Evolutionary conservation across 2,888 invertebrate species (phyloP), one percentile per base, ranked within the genome.

Genomic region (Coenonympha arcania): DNA sequence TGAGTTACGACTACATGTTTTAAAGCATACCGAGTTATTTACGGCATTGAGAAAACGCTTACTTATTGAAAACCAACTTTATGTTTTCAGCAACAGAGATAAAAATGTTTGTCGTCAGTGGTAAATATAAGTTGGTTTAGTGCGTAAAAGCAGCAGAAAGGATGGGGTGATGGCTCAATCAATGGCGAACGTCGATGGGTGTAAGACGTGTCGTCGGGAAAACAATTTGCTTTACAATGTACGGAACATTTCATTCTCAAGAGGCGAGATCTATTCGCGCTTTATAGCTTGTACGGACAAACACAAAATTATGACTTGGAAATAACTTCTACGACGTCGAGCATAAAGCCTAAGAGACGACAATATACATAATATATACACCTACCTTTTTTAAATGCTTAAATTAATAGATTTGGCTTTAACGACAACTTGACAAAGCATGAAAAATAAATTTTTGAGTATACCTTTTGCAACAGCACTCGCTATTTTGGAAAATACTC

Each of bases 151-250:
- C 69, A 71, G 74, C 72, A 73, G 72, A 72, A 79, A 79, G 73
- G 73, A 71, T 71, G 72, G 71, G 59, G 71, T 72, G 79, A 84
- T 81, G 84, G 74, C 80, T 84, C 79, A 83, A 84, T 84, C 83
- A 79, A 76, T 76, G 76, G 69, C 52, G 64, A 68, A 65, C 69
- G 66, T 63, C 68, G 66, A 73, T 69, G 72, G 73, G 74, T 72
- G 76, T 73, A 73, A 63, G 73, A 73, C 74, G 70, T 73, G 77
- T 78, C 78, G 75, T 77, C 76, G 61, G 67, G 69, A 75, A 81
- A 83, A 82, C 79, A 81, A 80, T 84, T 82, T 76, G 65, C 67
- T 64, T 70, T 76, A 83, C 81, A 82, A 79, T 82, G 79, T 76
- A 71, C 67, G 64, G 49, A 54, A 60, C 63, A 63, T 66, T 69